Evolutionary conservation across 2,888 invertebrate genomes (phyloP), one percentile per base, ranked within the genome.

Genomic region (Pollenia labialis): DNA sequence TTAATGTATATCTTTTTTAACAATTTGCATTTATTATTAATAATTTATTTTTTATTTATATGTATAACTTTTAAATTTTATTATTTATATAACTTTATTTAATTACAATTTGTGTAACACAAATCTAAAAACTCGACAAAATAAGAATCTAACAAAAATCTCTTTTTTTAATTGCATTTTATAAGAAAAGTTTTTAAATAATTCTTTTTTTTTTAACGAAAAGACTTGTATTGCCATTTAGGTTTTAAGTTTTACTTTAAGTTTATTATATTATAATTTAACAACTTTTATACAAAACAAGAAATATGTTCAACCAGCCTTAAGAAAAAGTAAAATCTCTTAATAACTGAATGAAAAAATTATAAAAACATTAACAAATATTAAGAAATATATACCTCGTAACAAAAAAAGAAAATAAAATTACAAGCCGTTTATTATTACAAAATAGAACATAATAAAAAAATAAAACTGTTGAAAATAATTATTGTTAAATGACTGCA

Each of bases 51-150:
- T 72, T 81, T 72, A 56, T 72, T 71, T 71, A n/a, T 23, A 50
- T 71, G 10, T 23, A 50, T 58, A 64, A 18, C 68, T 90, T 89
- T 32, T 32, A 32, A 32, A 88, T 89, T 89, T 88, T 90, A 90
- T 90, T 89, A 90, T 74, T 56, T 18, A 52, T 69, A 23, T 62
- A 46, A 32, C n/a, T 23, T 44, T 60, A 75, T 44, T 48, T 74
- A 87, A 89, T 88, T 88, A 88, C 89, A 88, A 85, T 89, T 89
- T 88, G 88, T 86, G 68, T 68, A 76, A 85, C 82, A 79, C 85
- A 88, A 84, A 80, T 80, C 56, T 76, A 56, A 64, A 81, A 72
- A 69, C 12, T 32, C 32, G 6, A 32, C 32, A 6, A 32, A 4
- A 32, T 32, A 6, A 32, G 32, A 23, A 66, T 48, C 18, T 2